Evolutionary conservation across 2,113 vertebrate species (phyloP).

Genomic region (Candoia aspera): DNA sequence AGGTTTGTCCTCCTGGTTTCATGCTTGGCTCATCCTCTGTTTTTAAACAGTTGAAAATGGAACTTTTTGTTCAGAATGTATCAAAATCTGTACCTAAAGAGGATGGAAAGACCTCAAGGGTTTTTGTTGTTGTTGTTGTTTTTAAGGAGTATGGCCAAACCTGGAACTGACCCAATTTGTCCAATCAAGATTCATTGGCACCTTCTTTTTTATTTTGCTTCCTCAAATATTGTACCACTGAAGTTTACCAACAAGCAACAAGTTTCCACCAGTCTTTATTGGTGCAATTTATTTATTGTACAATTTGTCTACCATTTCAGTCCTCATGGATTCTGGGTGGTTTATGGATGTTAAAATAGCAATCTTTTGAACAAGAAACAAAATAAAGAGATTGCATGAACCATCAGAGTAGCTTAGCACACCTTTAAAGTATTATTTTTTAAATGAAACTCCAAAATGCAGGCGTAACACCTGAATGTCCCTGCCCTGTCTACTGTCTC

Average conservation of each 20-base stretch:
- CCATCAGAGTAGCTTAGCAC: not conserved
- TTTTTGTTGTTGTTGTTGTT: not conserved
- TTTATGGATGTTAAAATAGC: not conserved
- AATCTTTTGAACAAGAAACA: not conserved
- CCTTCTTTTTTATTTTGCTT: not conserved
- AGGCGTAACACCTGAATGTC: not conserved
- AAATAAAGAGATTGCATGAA: not conserved
- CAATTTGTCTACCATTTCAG: not conserved
- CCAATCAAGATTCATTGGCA: not conserved
- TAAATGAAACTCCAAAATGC: not conserved
- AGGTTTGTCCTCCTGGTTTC: not conserved
- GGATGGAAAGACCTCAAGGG: not conserved
- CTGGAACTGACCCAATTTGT: not conserved
- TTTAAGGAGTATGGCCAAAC: not conserved
- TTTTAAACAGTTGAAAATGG: not conserved
- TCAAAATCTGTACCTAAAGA: not conserved
- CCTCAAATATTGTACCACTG: not conserved
- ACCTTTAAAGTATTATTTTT: not conserved
- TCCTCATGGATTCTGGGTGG: not conserved
- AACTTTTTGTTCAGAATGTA: not conserved
- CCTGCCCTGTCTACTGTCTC: not conserved
- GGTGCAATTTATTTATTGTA: not conserved
- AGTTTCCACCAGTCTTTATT: not conserved
- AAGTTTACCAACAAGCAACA: not conserved
- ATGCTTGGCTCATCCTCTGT: not conserved